These are phyloP conservation scores for Amiota mariae DNA, from an alignment of 2,888 invertebrate genomes.

Conservation along the genomic window DNA sequence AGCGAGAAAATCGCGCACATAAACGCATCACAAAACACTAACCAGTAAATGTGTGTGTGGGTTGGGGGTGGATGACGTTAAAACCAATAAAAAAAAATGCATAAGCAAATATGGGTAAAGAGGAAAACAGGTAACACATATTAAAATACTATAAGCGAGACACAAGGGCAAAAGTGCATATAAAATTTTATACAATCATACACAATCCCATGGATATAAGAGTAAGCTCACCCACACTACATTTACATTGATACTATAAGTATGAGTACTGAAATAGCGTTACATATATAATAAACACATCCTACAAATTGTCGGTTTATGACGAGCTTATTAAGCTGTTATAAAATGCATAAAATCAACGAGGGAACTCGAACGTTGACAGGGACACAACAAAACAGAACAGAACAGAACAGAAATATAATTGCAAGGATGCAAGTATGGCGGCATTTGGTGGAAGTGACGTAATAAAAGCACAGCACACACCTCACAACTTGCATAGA, in stretches of 20 bases:
- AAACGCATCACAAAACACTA: constrained; percentile 7
- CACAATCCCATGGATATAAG: neutral
- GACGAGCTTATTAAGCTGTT: constrained; percentile 59
- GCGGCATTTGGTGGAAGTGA: neutral
- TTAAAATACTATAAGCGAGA: neutral
- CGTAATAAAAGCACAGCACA: constrained; percentile 19
- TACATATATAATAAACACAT: constrained; percentile 24
- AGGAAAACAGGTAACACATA: too few species aligned
- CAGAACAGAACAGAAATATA: neutral
- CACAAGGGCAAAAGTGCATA: neutral
- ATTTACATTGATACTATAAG: too few species aligned
- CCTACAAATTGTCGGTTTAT: constrained; percentile 29
- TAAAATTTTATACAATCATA: neutral
- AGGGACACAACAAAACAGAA: neutral
- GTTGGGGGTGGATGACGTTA: constrained; percentile 31
- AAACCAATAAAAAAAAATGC: constrained; percentile 13
- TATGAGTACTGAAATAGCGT: too few species aligned
- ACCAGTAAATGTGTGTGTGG: constrained; percentile 23
- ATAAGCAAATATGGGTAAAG: neutral
- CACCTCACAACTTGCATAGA: constrained; percentile 4
- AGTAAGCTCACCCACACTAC: neutral
- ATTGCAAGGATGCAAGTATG: neutral
- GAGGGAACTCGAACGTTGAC: constrained; percentile 6
- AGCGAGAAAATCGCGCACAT: too few species aligned
- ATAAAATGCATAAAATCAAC: constrained; percentile 21